Evolutionary conservation across 2,797 vertebrate genomes (phyloP).

Genomic region (Cichlasoma orientale): DNA sequence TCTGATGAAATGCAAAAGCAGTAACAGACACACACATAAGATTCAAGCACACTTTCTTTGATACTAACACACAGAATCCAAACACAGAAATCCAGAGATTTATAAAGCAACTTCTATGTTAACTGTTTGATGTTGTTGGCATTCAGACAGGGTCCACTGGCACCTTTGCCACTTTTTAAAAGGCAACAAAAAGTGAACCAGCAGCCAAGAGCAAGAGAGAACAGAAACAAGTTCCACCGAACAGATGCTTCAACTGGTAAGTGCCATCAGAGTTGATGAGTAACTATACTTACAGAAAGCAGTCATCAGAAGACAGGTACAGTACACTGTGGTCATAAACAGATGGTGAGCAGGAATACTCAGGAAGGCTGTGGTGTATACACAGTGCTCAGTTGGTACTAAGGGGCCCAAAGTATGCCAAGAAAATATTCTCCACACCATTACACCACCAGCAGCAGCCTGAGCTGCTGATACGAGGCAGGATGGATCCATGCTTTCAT

Average conservation of each 20-base stretch:
- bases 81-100: neutral
- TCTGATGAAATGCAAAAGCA: neutral
- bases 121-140: neutral
- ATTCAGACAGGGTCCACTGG: neutral
- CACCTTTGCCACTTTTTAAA: constrained; percentile 10
- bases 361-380: neutral
- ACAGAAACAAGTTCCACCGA: constrained; percentile 54
- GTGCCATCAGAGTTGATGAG: neutral
- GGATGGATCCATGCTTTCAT: too few species aligned
- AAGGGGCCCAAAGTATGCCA: neutral
- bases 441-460: neutral
- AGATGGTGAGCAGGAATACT: neutral
- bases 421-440: neutral
- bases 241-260: neutral
- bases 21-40: neutral
- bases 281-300: neutral
- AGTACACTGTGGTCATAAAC: neutral
- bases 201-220: constrained; percentile 1
- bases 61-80: neutral
- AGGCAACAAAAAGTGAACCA: constrained; percentile 16
- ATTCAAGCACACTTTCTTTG: neutral
- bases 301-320: neutral
- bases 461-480: too few species aligned
- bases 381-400: neutral
- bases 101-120: neutral